These are phyloP conservation scores for Scolanthus callimorphus DNA, from an alignment of 92 coral and sea anemone genomes.

Conservation along the genomic window DNA sequence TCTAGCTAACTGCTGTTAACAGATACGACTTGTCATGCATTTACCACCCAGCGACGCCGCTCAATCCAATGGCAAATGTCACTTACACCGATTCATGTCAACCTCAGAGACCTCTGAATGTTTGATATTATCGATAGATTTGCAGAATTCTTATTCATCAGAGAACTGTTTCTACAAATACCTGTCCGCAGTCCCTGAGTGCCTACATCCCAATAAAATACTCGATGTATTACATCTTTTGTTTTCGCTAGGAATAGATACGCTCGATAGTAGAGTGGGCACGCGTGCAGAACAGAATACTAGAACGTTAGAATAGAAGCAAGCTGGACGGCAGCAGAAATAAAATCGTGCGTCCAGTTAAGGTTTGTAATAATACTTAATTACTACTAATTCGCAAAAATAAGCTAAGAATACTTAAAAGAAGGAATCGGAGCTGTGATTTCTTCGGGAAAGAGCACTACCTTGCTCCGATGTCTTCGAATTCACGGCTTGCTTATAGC, in stretches of 20 bases:
- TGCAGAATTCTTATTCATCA: too few relatives aligned
- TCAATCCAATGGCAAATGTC: slow-evolving; percentile 4
- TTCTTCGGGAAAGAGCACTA: too few relatives aligned
- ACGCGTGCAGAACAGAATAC: too few relatives aligned
- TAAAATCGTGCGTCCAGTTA: neutral
- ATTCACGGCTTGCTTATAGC: neutral
- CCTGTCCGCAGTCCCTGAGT: too few relatives aligned
- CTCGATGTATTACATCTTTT: neutral
- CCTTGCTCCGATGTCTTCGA: neutral
- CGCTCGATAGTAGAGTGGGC: neutral
- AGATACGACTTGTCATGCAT: neutral
- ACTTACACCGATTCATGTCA: neutral
- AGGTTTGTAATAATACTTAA: slow-evolving; percentile 1
- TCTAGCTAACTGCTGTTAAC: neutral
- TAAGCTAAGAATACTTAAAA: neutral
- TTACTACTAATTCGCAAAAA: neutral
- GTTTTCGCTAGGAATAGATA: neutral
- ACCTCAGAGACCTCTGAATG: neutral
- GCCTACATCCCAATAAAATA: neutral
- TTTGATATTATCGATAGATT: neutral
- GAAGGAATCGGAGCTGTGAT: too few relatives aligned
- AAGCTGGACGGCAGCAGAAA: neutral
- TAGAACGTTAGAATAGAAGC: neutral
- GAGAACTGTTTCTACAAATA: too few relatives aligned
- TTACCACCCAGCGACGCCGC: slow-evolving; percentile 1